Conservation (phyloP, 2,113 vertebrate genomes). For the Orthonyx spaldingii region DNA sequence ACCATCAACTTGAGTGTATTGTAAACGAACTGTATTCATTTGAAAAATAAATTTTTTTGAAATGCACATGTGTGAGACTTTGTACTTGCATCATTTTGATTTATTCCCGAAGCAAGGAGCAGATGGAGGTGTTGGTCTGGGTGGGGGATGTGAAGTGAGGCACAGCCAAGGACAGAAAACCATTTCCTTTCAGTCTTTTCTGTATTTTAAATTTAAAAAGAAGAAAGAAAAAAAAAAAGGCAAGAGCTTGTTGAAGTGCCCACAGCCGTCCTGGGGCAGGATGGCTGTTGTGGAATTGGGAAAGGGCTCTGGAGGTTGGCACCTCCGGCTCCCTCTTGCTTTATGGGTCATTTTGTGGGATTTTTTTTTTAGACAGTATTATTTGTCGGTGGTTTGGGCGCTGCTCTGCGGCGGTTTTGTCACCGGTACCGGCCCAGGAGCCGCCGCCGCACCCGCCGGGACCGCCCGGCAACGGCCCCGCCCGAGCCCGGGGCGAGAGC, state of each 20-base stretch:
- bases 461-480: background rate
- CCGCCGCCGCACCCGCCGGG: background rate
- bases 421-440: background rate
- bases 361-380: too few species aligned
- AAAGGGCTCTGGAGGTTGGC: background rate
- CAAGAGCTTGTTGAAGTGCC: background rate
- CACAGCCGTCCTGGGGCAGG: too few species aligned
- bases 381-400: conserved; percentile 45
- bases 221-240: too few species aligned
- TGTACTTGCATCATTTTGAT: background rate
- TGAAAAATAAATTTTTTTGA: conserved; percentile 47
- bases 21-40: conserved; percentile 34
- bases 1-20: conserved; percentile 45
- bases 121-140: background rate
- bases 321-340: background rate
- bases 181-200: background rate
- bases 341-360: too few species aligned
- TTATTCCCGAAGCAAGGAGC: background rate
- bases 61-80: background rate
- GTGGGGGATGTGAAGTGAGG: background rate
- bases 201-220: background rate
- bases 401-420: conserved; percentile 80
- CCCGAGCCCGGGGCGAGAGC: background rate
- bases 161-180: background rate
- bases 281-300: background rate